Evolutionary conservation across 2,113 vertebrate genomes (phyloP).

Genomic region (Hippocampus barbouri): DNA sequence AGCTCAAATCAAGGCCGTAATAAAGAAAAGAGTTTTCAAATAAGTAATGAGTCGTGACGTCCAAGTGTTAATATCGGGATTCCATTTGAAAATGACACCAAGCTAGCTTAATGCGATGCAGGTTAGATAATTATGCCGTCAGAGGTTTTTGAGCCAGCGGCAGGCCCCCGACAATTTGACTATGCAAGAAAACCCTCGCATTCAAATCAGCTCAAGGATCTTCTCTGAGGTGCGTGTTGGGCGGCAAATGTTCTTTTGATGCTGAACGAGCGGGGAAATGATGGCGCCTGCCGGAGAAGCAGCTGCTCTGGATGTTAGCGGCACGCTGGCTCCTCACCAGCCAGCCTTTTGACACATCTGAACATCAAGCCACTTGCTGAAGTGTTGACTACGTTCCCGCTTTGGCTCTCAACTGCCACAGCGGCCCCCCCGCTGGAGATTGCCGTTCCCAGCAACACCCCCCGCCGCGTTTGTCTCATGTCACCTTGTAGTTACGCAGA

Average conservation of each 20-base stretch:
- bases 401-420: too few species aligned
- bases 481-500: neutral
- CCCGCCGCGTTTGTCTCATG: neutral
- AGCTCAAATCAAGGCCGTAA: too few species aligned
- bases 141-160: neutral
- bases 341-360: conserved; percentile 41
- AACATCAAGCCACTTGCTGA: conserved; percentile 37
- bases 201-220: too few species aligned
- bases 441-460: neutral
- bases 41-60: too few species aligned
- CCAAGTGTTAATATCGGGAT: too few species aligned
- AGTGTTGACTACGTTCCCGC: conserved; percentile 29
- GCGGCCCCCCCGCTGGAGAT: too few species aligned
- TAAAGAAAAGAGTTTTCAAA: too few species aligned
- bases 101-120: too few species aligned
- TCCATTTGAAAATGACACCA: too few species aligned
- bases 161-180: too few species aligned
- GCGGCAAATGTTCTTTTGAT: neutral
- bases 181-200: too few species aligned
- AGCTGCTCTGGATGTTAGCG: conserved; percentile 32
- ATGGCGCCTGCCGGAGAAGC: conserved; percentile 11
- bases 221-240: neutral
- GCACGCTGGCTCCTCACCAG: conserved; percentile 45
- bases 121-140: too few species aligned
- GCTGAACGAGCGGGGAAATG: conserved; percentile 28